Evolutionary conservation across 2,888 invertebrate genomes (phyloP).

Genomic region (Cantharis lateralis): DNA sequence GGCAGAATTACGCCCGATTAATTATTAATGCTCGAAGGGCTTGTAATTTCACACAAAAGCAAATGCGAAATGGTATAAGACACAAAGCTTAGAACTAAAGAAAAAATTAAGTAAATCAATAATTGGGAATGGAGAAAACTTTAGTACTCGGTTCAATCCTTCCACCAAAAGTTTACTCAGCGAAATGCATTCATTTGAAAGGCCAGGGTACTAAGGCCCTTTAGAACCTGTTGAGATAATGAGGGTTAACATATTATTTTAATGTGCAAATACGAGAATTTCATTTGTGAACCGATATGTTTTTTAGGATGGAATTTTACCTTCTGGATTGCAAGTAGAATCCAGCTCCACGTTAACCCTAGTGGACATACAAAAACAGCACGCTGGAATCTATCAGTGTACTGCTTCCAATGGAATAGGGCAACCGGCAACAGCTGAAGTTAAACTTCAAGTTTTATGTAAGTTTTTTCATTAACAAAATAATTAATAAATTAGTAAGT

Average conservation of each 20-base stretch:
- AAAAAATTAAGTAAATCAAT: neutral
- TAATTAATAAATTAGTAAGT: neutral
- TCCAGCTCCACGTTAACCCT: slow-evolving; percentile 54
- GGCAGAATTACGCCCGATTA: neutral
- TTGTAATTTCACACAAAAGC: neutral
- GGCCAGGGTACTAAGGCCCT: neutral
- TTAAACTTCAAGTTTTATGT: slow-evolving; percentile 55
- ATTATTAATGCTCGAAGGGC: neutral
- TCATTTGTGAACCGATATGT: neutral
- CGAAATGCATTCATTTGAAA: neutral
- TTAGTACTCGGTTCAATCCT: neutral
- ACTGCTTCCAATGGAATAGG: slow-evolving; percentile 59
- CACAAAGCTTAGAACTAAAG: neutral
- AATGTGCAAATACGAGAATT: neutral
- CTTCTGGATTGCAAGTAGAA: slow-evolving; percentile 54
- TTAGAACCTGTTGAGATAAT: neutral
- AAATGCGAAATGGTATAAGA: neutral
- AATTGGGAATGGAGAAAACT: neutral
- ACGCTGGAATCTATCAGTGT: slow-evolving; percentile 59
- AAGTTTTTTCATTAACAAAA: slow-evolving; percentile 36
- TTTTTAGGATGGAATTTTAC: slow-evolving; percentile 52
- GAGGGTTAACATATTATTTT: neutral
- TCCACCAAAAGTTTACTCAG: neutral
- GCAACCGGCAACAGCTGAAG: slow-evolving; percentile 53
- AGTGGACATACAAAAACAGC: slow-evolving; percentile 52